Evolutionary conservation across 2,888 invertebrate genomes (phyloP).

Genomic region (Kryphioiulus occultus): DNA sequence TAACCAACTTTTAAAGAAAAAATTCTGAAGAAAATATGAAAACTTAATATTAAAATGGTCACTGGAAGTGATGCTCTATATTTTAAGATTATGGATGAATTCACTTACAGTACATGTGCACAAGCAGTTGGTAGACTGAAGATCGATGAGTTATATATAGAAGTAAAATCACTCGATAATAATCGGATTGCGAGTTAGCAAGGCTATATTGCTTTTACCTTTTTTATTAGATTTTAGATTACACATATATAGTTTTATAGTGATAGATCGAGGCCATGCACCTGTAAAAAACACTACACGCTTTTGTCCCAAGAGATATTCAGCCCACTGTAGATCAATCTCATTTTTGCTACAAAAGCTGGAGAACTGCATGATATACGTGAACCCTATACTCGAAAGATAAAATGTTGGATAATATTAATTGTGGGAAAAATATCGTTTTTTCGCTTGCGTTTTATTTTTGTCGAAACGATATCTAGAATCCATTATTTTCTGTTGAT

Average conservation of each 20-base stretch:
- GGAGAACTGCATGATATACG: background rate
- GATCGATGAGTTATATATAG: constrained; percentile 26
- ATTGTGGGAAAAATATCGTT: background rate
- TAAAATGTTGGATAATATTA: background rate
- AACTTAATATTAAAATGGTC: background rate
- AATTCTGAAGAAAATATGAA: background rate
- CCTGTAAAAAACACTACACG: background rate
- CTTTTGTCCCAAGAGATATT: background rate
- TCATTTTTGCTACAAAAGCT: background rate
- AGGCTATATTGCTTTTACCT: constrained; percentile 21
- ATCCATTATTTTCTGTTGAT: too few relatives aligned
- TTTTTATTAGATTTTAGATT: constrained; percentile 26
- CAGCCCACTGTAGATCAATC: background rate
- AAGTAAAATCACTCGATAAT: constrained; percentile 20
- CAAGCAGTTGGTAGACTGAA: background rate
- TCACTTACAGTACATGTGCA: background rate
- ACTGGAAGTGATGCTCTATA: background rate
- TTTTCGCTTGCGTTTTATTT: too few relatives aligned
- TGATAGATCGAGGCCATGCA: background rate
- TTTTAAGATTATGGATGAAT: background rate
- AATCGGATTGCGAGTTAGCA: constrained; percentile 13
- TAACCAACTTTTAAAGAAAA: background rate
- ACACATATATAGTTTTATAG: background rate
- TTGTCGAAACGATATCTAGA: too few relatives aligned
- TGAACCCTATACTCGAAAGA: background rate